Conservation (phyloP, 2,888 invertebrate genomes). For the Cheilosia impressa region DNA sequence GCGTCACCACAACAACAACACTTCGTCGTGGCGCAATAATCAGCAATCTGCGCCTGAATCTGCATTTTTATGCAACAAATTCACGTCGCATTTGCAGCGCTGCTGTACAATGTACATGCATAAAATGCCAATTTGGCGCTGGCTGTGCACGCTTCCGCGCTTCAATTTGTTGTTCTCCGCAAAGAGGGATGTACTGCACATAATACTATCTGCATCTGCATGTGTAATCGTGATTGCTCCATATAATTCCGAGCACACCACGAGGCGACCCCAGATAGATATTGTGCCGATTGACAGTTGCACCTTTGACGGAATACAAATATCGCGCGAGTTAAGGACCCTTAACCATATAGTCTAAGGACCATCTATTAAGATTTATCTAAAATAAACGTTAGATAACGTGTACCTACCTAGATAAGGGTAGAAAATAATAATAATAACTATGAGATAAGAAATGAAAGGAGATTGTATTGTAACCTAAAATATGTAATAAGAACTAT, state of each 20-base stretch:
- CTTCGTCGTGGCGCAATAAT: slow-evolving; percentile 13
- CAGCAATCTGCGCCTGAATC: slow-evolving; percentile 48
- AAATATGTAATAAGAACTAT: too few relatives aligned
- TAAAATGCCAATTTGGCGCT: slow-evolving; percentile 63
- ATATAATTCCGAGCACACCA: slow-evolving; percentile 70
- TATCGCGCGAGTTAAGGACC: slow-evolving; percentile 2
- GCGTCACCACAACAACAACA: slow-evolving; percentile 11
- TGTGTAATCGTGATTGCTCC: slow-evolving; percentile 71
- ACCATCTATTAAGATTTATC: too few relatives aligned
- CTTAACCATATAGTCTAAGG: too few relatives aligned
- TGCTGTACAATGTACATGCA: slow-evolving; percentile 26
- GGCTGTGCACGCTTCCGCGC: slow-evolving; percentile 64
- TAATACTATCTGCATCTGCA: slow-evolving; percentile 19
- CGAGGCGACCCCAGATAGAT: slow-evolving; percentile 9
- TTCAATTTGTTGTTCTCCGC: slow-evolving; percentile 56
- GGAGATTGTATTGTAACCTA: too few relatives aligned
- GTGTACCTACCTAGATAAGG: too few relatives aligned
- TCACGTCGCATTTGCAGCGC: slow-evolving; percentile 40
- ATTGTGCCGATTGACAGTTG: slow-evolving; percentile 65
- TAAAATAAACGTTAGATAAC: too few relatives aligned
- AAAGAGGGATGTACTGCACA: slow-evolving; percentile 3
- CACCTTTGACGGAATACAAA: slow-evolving; percentile 65
- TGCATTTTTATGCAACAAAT: slow-evolving; percentile 50
- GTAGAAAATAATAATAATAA: too few relatives aligned
- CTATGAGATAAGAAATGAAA: too few relatives aligned